These are phyloP conservation scores for Philopedon plagiatum DNA, from an alignment of 2,888 invertebrate species.

Conservation along the genomic window DNA sequence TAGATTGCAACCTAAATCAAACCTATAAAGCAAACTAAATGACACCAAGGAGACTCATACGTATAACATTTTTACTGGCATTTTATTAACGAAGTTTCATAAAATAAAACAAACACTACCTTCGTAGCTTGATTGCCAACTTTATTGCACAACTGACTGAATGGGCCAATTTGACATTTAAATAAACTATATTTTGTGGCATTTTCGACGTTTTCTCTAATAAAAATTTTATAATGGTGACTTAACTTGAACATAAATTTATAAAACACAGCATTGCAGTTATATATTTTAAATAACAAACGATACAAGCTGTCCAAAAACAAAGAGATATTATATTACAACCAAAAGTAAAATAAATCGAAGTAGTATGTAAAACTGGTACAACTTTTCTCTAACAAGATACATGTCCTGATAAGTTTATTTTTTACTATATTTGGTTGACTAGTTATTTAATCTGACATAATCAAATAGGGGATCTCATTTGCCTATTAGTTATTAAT, in stretches of 20 bases:
- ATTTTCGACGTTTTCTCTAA: conserved; percentile 23
- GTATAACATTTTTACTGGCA: conserved; percentile 1
- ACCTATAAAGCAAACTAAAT: neutral
- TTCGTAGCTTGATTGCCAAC: neutral
- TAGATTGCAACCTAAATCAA: neutral
- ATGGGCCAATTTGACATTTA: conserved; percentile 27
- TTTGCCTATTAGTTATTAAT: too few species aligned
- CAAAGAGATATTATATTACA: too few species aligned
- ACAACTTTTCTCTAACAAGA: too few species aligned
- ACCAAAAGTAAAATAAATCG: neutral
- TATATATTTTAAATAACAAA: neutral
- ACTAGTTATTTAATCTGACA: too few species aligned
- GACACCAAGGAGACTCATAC: neutral
- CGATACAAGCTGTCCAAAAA: neutral
- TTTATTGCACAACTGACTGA: conserved; percentile 23
- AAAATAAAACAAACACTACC: conserved; percentile 10
- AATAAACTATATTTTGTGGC: conserved; percentile 18
- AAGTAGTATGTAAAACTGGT: too few species aligned
- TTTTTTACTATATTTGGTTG: too few species aligned
- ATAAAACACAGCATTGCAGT: conserved; percentile 7
- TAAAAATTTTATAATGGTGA: conserved; percentile 25
- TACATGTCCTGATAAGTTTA: too few species aligned
- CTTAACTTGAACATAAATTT: conserved; percentile 29
- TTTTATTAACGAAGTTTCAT: conserved; percentile 10
- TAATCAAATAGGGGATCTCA: too few species aligned